phyloP scores from a whole-genome alignment of 2,797 vertebrate genomes.

The Novumbra hubbsi region DNA sequence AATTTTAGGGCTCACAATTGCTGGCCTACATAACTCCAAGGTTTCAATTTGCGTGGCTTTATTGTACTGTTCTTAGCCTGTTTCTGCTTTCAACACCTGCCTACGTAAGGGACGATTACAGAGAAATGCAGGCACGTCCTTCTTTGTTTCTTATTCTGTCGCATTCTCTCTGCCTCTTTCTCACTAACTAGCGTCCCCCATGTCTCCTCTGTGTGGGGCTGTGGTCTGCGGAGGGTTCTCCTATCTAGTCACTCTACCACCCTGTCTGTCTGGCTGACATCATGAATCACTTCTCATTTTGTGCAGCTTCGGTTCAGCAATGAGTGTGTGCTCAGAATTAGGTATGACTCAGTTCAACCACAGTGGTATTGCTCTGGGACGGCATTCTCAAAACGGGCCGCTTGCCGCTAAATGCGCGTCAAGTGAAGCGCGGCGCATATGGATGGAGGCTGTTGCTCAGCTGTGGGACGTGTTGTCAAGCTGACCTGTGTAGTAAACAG shows the following conservation, averaged over 20 bases:
- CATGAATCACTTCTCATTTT: constrained; percentile 25
- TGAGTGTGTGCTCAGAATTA: background rate
- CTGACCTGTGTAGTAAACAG: background rate
- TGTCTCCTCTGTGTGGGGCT: constrained; percentile 12
- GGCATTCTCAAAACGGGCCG: background rate
- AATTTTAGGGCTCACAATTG: constrained; percentile 27
- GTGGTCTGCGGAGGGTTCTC: constrained; percentile 5
- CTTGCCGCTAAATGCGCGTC: background rate
- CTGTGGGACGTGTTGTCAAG: background rate
- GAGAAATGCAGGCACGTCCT: constrained; percentile 8
- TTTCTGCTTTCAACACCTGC: background rate
- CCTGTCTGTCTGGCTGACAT: constrained; percentile 10
- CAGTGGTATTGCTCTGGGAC: background rate
- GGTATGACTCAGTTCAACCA: background rate
- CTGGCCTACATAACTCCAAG: constrained; percentile 16
- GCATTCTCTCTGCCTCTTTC: background rate
- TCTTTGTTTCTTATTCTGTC: background rate
- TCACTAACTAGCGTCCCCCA: constrained; percentile 4
- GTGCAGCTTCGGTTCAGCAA: background rate
- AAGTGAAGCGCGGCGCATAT: background rate
- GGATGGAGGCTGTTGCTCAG: background rate
- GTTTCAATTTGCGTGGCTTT: constrained; percentile 35
- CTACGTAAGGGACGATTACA: constrained; percentile 24
- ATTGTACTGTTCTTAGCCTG: background rate
- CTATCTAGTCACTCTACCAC: constrained; percentile 37